phyloP scores from a whole-genome alignment of 2,888 invertebrate species.

The Lepidochitona cinerea region DNA sequence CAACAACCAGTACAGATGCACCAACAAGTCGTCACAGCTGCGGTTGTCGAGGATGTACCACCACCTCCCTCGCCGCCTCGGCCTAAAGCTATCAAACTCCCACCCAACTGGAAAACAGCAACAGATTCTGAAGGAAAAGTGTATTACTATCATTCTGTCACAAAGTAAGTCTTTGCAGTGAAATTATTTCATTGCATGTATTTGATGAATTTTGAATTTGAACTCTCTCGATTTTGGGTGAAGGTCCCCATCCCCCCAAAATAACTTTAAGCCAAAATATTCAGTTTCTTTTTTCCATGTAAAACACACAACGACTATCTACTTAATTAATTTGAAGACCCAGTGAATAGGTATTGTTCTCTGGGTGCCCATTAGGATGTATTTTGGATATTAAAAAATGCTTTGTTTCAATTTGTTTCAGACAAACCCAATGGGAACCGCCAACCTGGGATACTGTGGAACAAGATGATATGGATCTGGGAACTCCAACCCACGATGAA shows the following conservation, averaged over 20 bases:
- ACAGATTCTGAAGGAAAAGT: constrained; percentile 85
- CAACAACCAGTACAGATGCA: constrained; percentile 41
- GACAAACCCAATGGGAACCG: constrained; percentile 72
- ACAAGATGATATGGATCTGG: constrained; percentile 63
- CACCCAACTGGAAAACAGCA: constrained; percentile 90
- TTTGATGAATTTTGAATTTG: too few relatives aligned
- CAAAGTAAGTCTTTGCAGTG: constrained; percentile 56
- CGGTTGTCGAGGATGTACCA: constrained; percentile 53
- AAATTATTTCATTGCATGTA: too few relatives aligned
- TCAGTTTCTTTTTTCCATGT: too few relatives aligned
- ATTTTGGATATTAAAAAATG: too few relatives aligned
- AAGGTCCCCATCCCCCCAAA: too few relatives aligned
- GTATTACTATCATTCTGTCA: constrained; percentile 87
- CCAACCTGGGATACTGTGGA: constrained; percentile 65
- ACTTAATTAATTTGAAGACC: too few relatives aligned
- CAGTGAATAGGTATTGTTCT: too few relatives aligned
- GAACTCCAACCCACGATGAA: constrained; percentile 63
- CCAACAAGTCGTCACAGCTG: constrained; percentile 15
- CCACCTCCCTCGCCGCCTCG: constrained; percentile 69
- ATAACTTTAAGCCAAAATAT: too few relatives aligned
- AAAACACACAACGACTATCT: too few relatives aligned
- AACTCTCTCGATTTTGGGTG: too few relatives aligned
- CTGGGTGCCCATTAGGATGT: too few relatives aligned
- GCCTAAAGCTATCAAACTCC: constrained; percentile 74
- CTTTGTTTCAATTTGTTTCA: too few relatives aligned